Base-by-base conservation (phyloP, 2,113 vertebrate genomes). In the Caranx ignobilis region DNA sequence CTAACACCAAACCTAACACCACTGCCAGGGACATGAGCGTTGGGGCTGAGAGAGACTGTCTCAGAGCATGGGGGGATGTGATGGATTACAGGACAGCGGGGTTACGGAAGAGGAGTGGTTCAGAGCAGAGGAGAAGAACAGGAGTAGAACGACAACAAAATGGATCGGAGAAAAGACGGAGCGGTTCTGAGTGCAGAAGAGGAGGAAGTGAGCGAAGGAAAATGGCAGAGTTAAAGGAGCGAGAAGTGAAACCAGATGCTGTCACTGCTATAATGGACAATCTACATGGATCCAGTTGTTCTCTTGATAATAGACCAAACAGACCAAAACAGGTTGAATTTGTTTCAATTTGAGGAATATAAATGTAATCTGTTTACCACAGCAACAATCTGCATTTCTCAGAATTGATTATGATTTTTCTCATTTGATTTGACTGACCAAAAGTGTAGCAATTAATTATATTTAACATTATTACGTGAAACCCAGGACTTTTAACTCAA, bases 311-410 rank as follows among this genome's bases (percentile, higher is more conserved):
- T 26, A 84, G 47, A 70, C 19, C 52, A 2, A 75, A 64, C 64
- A 91, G 81, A 43, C 11, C 39, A 2, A 95, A 91, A 71, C 90
- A 85, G 70, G 93, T 94, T 4, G 90, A 91, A 16, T 94, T 95
- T 91, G 83, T 88, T 50, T 91, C 18, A 67, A 6, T 13, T 35
- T 12, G 1, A 52, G 7, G 19, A 47, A 12, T 61, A 41, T 52
- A 37, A 47, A n/a, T 78, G 19, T 21, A 45, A 50, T 21, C 37
- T 61, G 15, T 66, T 15, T 1, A 2, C 13, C 45, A 56, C 55
- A 79, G 15, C 21, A 5, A 10, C 34, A 43, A 6, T 19, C 16
- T 41, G 6, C 26, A 60, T 8, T n/a, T 57, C 70, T 6, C 31
- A 48, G 10, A 47, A 35, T 39, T 43, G 2, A 57, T 35, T 35